Evolutionary conservation across 53 echinoderm and acorn worm genomes (phyloP), one percentile per base, ranked within the genome.

Genomic region (Hippasteria phrygiana): DNA sequence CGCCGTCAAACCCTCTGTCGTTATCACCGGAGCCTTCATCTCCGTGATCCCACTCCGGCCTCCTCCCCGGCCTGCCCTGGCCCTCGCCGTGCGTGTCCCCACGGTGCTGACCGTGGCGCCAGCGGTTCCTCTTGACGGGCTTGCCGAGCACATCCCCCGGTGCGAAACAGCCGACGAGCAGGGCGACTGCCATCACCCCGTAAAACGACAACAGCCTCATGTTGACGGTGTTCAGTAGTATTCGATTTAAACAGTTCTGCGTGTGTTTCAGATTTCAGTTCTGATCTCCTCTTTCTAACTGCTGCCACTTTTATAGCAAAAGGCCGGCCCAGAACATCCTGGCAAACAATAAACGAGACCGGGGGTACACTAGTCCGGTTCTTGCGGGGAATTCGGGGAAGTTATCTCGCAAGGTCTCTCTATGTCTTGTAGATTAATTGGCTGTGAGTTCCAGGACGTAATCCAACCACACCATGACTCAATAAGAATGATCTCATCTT

Each of bases 121-220:
- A 70, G 37, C 69, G 33, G 26, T 66, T 63, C 56, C 59, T 62
- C 66, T 66, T 63, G 53, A 71, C 50, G 48, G 85, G 85, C 85
- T 85, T 85, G 5, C 69, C 42, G 45, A 70, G 47, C 46, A 39
- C 85, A 48, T 70, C 69, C 3, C 39, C 48, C 34, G 85, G 85
- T 55, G 51, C 31, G 3, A 69, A 39, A 20, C 85, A 69, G 35
- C 69, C 47, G 9, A 85, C 85, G 11, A 85, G 48, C 51, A 85
- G 48, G 69, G 85, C 85, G 51, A 71, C 67, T 29, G 50, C 85
- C 14, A 85, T 10, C 83, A 71, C 47, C 71, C 18, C 85, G 70
- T 85, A 71, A 37, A 85, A 37, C 70, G 85, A 85, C 85, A 71
- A 85, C 69, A 70, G 35, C 24, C 37, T 85, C 85, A 85, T 84